Evolutionary conservation across 2,113 vertebrate species (phyloP).

Genomic region (Lepisosteus osseus): DNA sequence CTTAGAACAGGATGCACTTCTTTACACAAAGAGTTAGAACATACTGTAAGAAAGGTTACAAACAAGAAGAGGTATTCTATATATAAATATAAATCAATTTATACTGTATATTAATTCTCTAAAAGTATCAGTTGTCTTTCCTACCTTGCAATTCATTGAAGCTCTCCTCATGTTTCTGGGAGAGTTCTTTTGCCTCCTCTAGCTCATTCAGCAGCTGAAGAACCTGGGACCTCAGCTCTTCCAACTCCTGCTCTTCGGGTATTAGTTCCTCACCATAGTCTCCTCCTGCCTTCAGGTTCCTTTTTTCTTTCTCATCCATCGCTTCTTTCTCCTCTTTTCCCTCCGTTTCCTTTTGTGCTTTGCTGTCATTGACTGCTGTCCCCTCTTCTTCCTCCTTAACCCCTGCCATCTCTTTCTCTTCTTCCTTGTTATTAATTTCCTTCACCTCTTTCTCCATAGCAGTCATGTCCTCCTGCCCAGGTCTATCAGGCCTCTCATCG

Average conservation of each 20-base stretch:
- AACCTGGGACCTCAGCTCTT: constrained; percentile 69
- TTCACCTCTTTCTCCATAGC: constrained; percentile 63
- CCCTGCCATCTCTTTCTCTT: constrained; percentile 18
- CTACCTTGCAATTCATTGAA: constrained; percentile 82
- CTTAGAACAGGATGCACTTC: no score
- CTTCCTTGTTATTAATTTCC: neutral
- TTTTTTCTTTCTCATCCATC: constrained; percentile 35
- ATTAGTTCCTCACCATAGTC: constrained; percentile 24
- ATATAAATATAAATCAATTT: no score
- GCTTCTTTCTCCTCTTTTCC: constrained; percentile 39
- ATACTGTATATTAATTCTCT: no score
- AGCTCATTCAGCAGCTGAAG: constrained; percentile 73
- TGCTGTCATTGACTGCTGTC: constrained; percentile 49
- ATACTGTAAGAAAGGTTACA: no score
- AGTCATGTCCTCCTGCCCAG: constrained; percentile 52
- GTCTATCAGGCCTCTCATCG: constrained; percentile 58
- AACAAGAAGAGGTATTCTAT: no score
- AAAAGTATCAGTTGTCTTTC: constrained; percentile 2
- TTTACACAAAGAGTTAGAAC: no score
- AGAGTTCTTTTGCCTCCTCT: constrained; percentile 71
- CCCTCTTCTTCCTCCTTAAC: constrained; percentile 66
- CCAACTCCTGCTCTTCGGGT: constrained; percentile 45
- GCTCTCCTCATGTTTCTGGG: constrained; percentile 77
- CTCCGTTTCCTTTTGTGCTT: constrained; percentile 42
- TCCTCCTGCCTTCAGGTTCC: constrained; percentile 39